Evolutionary conservation across 2,797 vertebrate genomes (phyloP), one percentile per base, ranked within the genome.

Genomic region (Lepilemur ruficaudatus): DNA sequence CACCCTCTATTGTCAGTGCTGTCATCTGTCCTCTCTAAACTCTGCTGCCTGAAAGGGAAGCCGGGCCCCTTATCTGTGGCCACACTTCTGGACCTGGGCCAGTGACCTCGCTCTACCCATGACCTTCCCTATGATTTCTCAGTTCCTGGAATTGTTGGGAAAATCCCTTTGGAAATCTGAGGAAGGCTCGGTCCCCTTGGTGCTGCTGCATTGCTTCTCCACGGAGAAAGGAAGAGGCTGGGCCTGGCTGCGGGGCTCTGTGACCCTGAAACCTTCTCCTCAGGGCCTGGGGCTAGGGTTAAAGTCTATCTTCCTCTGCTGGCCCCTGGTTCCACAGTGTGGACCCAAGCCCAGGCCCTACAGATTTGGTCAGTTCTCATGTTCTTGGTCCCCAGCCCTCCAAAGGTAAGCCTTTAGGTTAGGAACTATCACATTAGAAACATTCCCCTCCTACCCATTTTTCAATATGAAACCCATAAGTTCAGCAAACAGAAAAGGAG

Each of bases 111-210:
- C 50, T 75, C 95, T 76, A 81, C 83, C 81, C 57, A 0, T 70
- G 78, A 92, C 81, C 91, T 96, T 86, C 55, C 75, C 25, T 38
- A 14, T 85, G 57, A 94, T 92, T 94, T 93, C 63, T 52, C 52
- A 86, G 59, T 97, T 98, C 95, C 95, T 96, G 92, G 84, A 96
- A 98, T 95, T 97, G 95, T 97, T 88, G 75, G 52, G 61, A 94
- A 87, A 96, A 78, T 84, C 20, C 43, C 15, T n/a, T 18, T 86
- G 85, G 81, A 84, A 72, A 86, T 38, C 1, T 0, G 32, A 93
- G 67, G 67, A 76, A 10, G 11, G 18, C 83, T 41, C 6, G 5
- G 61, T 78, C 11, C n/a, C 30, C 57, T 55, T n/a, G 12, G 57
- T 30, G 12, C 30, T 76, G 65, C n/a, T 89, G 17, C 7, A n/a